Evolutionary conservation across 2,888 invertebrate genomes (phyloP).

Genomic region (Tetragonula carbonaria): DNA sequence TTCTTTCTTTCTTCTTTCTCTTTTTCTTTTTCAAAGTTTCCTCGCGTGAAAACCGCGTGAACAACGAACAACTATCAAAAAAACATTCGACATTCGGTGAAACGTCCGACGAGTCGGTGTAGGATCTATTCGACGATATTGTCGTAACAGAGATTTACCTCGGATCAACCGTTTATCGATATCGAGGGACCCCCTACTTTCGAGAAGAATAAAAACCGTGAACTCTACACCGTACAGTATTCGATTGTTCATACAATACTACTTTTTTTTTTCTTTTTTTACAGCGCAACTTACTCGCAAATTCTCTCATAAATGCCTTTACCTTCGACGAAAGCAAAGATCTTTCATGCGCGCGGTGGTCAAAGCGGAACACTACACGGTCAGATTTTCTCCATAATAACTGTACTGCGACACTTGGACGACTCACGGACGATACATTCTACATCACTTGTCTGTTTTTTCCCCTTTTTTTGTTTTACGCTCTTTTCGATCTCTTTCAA

Average conservation of each 20-base stretch:
- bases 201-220: not conserved
- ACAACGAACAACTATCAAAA: not conserved
- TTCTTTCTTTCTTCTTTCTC: not conserved
- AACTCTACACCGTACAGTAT: not conserved
- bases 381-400: not conserved
- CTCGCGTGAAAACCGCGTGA: not conserved
- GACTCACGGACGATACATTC: not conserved
- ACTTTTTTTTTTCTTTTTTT: not conserved
- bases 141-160: not conserved
- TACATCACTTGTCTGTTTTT: constrained; percentile 9
- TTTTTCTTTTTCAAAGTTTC: not conserved
- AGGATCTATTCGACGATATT: not conserved
- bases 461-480: not conserved
- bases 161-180: not conserved
- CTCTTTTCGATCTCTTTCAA: not conserved
- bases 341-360: not conserved
- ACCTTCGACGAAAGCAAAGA: not conserved
- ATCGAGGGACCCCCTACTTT: not conserved
- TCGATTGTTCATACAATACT: not conserved
- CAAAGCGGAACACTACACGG: not conserved
- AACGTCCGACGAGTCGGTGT: not conserved
- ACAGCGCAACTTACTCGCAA: not conserved
- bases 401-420: not conserved
- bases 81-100: not conserved
- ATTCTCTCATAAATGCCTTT: not conserved